phyloP scores from a whole-genome alignment of 2,797 vertebrate genomes.

The Lutjanus campechanus region DNA sequence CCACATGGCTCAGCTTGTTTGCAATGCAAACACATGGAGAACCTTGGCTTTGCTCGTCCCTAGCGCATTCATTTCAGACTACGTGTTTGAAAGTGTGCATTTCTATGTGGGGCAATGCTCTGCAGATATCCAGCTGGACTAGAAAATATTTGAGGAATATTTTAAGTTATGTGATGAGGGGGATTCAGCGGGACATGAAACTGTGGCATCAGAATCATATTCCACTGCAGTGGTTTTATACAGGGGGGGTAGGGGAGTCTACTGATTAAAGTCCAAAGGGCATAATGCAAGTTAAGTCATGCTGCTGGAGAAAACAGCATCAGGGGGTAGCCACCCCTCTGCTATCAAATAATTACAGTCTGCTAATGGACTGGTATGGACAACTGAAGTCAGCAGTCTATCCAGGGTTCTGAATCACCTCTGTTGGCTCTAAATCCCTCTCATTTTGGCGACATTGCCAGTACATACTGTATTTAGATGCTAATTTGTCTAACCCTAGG shows the following conservation, averaged over 20 bases:
- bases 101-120: conserved; percentile 70
- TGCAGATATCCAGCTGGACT: conserved; percentile 71
- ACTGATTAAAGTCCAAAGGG: conserved; percentile 71
- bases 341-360: conserved; percentile 84
- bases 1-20: conserved; percentile 79
- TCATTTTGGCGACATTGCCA: conserved; percentile 74
- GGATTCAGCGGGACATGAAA: conserved; percentile 52
- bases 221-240: conserved; percentile 40
- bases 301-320: conserved; percentile 63
- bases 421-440: conserved; percentile 68
- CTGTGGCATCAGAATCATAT: conserved; percentile 57
- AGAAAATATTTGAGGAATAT: conserved; percentile 61
- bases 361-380: conserved; percentile 79
- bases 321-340: conserved; percentile 59
- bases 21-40: conserved; percentile 79
- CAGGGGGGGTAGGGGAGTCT: conserved; percentile 31
- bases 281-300: conserved; percentile 69
- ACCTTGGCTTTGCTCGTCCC: conserved; percentile 65
- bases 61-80: conserved; percentile 53
- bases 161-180: conserved; percentile 57
- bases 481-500: conserved; percentile 81
- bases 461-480: conserved; percentile 82
- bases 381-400: conserved; percentile 77
- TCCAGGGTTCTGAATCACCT: conserved; percentile 62
- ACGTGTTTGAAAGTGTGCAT: conserved; percentile 51